phyloP scores from a whole-genome alignment of 2,888 invertebrate genomes.

The Timema cristinae region DNA sequence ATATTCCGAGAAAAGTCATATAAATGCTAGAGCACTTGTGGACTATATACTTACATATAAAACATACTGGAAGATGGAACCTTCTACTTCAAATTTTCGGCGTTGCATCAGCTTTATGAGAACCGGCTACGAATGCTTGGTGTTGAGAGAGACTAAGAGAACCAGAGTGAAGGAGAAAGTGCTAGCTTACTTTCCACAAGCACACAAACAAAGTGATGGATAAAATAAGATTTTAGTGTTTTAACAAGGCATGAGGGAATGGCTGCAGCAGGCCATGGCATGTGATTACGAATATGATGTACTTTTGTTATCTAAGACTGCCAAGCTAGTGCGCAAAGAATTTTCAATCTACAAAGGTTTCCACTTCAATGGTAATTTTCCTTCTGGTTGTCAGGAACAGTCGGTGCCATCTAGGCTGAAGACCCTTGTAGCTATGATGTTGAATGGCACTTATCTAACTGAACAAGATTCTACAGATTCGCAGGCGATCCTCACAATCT shows the following conservation, averaged over 20 bases:
- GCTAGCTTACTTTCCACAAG: slow-evolving; percentile 21
- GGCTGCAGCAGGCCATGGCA: slow-evolving; percentile 6
- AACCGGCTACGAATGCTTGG: slow-evolving; percentile 21
- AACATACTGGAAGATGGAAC: slow-evolving; percentile 15
- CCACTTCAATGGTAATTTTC: slow-evolving; percentile 21
- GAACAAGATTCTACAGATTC: slow-evolving; percentile 20
- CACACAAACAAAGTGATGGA: slow-evolving; percentile 20
- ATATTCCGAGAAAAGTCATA: slow-evolving; percentile 19
- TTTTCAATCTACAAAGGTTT: slow-evolving; percentile 19
- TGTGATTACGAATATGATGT: background rate
- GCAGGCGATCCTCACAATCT: slow-evolving; percentile 21
- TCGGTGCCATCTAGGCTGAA: slow-evolving; percentile 18
- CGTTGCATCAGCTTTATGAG: slow-evolving; percentile 18
- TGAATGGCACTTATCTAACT: slow-evolving; percentile 19
- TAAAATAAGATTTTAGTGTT: background rate
- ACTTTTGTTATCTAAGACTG: background rate
- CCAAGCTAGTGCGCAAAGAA: slow-evolving; percentile 17
- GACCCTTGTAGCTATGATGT: slow-evolving; percentile 19
- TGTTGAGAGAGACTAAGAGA: slow-evolving; percentile 22
- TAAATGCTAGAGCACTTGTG: slow-evolving; percentile 25
- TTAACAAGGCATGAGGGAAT: background rate
- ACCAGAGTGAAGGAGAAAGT: slow-evolving; percentile 21
- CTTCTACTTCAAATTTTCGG: slow-evolving; percentile 1
- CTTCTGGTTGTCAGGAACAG: slow-evolving; percentile 13
- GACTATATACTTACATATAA: slow-evolving; percentile 23